These are phyloP conservation scores for Emys orbicularis DNA, from an alignment of 2,797 vertebrate genomes.

Conservation along the genomic window DNA sequence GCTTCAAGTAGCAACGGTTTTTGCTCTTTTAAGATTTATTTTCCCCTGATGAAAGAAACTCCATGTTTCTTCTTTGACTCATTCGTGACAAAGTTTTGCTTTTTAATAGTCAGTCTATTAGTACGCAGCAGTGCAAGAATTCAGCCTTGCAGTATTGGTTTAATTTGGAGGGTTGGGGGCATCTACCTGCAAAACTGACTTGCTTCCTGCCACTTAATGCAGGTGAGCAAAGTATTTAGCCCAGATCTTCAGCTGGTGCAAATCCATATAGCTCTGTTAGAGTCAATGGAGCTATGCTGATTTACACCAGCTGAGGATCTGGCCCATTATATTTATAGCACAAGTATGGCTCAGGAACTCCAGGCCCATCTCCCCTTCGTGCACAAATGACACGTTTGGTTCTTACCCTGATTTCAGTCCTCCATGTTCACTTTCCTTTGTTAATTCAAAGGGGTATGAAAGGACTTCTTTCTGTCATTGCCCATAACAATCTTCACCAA, in stretches of 20 bases:
- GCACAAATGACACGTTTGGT: not conserved
- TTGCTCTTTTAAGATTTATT: not conserved
- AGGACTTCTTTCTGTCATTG: not conserved
- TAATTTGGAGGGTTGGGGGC: not conserved
- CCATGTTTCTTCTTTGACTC: rapidly evolving
- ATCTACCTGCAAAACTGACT: not conserved
- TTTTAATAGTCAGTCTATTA: not conserved
- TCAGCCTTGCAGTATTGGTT: not conserved
- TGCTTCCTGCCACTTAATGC: not conserved
- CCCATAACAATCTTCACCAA: not conserved
- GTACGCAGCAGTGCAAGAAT: not conserved
- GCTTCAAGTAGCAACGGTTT: not conserved
- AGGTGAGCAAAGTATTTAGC: not conserved
- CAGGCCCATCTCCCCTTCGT: not conserved
- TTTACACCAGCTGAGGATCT: not conserved
- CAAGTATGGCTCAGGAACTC: not conserved
- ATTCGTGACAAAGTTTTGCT: not conserved
- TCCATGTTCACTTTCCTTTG: not conserved
- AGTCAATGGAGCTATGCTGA: not conserved
- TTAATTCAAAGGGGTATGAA: not conserved
- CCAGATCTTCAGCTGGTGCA: not conserved
- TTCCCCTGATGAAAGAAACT: not conserved
- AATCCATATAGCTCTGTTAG: not conserved
- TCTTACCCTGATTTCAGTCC: not conserved
- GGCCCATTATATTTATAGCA: not conserved